Evolutionary conservation across 2,888 invertebrate genomes (phyloP).

Genomic region (Hydropsyche betteni): DNA sequence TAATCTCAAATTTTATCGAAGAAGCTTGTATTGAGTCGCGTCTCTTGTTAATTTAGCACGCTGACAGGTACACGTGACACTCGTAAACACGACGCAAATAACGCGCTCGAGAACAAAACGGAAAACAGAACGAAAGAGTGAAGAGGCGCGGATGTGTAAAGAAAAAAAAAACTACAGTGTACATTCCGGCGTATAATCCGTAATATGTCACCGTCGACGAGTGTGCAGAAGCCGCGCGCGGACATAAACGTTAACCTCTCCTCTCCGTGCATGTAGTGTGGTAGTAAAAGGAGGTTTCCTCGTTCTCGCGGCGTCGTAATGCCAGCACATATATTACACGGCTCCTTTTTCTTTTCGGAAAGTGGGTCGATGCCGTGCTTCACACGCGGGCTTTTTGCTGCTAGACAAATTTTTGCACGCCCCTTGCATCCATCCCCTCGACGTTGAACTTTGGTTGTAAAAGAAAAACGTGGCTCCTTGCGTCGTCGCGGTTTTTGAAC

Average conservation of each 20-base stretch:
- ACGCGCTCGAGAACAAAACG: constrained; percentile 12
- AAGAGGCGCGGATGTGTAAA: not conserved
- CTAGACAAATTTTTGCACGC: constrained; percentile 33
- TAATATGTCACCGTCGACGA: constrained; percentile 41
- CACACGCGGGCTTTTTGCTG: constrained; percentile 12
- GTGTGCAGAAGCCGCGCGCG: constrained; percentile 34
- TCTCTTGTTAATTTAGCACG: constrained; percentile 42
- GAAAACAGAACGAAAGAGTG: not conserved
- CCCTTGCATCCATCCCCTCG: constrained; percentile 20
- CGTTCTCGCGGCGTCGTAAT: constrained; percentile 32
- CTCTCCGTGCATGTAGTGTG: constrained; percentile 32
- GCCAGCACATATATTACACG: constrained; percentile 44
- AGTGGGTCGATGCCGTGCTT: not conserved
- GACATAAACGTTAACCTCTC: constrained; percentile 47
- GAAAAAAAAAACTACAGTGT: constrained; percentile 4
- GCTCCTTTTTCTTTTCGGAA: not conserved
- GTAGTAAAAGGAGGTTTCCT: constrained; percentile 15
- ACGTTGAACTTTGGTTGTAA: constrained; percentile 4
- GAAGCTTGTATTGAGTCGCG: not conserved
- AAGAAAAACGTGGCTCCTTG: not conserved
- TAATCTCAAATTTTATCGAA: too few species aligned
- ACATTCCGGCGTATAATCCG: constrained; percentile 35
- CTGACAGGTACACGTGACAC: constrained; percentile 35
- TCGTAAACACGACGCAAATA: constrained; percentile 36
- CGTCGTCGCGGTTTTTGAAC: not conserved